Conservation (phyloP, 2,113 vertebrate species). For the Hemicordylus capensis region DNA sequence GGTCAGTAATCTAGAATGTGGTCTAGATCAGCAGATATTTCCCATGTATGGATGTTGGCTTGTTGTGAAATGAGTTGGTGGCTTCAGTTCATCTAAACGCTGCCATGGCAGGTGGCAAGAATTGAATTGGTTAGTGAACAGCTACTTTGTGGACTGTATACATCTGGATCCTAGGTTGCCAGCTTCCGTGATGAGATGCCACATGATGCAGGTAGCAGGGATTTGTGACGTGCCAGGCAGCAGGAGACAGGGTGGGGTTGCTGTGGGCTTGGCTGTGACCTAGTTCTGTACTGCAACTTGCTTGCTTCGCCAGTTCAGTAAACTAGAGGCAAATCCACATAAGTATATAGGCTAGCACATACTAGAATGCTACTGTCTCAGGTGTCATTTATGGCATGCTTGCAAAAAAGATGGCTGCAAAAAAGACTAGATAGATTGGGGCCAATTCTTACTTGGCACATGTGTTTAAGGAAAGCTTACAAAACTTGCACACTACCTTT, state of each 20-base stretch:
- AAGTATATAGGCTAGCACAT: background rate
- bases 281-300: background rate
- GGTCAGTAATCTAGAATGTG: conserved; percentile 27
- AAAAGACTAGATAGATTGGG: background rate
- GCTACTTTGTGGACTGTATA: background rate
- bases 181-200: too few species aligned
- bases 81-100: conserved; percentile 52
- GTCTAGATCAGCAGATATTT: conserved; percentile 3
- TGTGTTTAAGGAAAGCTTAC: background rate
- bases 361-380: background rate
- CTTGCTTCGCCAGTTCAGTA: background rate
- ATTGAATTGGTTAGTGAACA: background rate
- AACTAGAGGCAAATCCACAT: background rate
- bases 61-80: conserved; percentile 52
- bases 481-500: background rate
- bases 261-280: background rate
- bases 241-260: too few species aligned
- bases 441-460: background rate
- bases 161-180: background rate
- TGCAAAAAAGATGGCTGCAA: background rate
- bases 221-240: background rate
- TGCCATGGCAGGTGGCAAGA: conserved; percentile 42
- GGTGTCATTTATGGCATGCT: background rate
- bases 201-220: background rate
- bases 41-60: conserved; percentile 29